A percentile compares a stretch with the other conserved stretches of the same genome.
Evolutionary conservation across 2,113 vertebrate species (phyloP).

Genomic region (Stercorarius parasiticus): DNA sequence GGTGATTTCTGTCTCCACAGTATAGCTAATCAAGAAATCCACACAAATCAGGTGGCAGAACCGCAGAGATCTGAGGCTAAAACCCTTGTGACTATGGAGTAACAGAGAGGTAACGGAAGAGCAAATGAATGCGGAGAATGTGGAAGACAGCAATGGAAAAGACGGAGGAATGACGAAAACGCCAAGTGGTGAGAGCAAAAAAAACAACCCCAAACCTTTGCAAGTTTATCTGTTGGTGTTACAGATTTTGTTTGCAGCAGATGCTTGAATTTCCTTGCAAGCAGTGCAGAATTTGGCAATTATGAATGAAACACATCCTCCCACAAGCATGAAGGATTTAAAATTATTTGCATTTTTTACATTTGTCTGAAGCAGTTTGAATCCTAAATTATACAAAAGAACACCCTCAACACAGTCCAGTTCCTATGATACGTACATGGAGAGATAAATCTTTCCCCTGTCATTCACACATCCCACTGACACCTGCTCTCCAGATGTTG

Average conservation of each 20-base stretch:
- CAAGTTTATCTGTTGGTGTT: neutral
- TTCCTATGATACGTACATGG: neutral
- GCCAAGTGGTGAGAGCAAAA: neutral
- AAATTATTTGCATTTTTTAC: neutral
- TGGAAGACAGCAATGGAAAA: neutral
- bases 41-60: neutral
- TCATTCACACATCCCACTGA: neutral
- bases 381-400: neutral
- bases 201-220: neutral
- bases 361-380: neutral
- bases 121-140: neutral
- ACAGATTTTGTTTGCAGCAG: neutral
- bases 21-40: neutral
- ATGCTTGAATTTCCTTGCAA: neutral
- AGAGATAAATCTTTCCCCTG: neutral
- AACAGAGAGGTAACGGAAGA: neutral
- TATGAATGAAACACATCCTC: neutral
- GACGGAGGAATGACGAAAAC: neutral
- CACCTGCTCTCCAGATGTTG: conserved; percentile 16
- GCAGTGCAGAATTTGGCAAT: neutral
- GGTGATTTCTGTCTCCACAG: neutral
- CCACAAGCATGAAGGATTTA: neutral
- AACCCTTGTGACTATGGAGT: neutral
- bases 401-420: neutral
- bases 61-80: neutral